Evolutionary conservation across 1,140 invertebrate species (phyloP).

Genomic region (Pteromalus puparum): DNA sequence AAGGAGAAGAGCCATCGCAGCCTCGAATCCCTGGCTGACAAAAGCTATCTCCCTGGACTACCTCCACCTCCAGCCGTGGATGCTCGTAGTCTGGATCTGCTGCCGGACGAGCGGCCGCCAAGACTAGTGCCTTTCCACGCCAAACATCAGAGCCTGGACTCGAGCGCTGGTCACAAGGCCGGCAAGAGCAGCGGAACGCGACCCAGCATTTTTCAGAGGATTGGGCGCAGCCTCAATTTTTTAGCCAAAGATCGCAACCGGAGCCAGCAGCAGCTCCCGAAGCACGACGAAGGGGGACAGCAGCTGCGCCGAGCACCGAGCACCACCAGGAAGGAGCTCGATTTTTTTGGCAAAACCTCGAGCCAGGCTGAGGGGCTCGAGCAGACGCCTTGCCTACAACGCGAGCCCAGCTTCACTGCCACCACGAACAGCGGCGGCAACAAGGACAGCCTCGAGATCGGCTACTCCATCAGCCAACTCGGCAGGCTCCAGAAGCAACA

Average conservation of each 20-base stretch:
- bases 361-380: constrained; percentile 32
- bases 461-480: constrained; percentile 67
- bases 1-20: constrained; percentile 62
- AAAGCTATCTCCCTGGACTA: constrained; percentile 48
- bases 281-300: constrained; percentile 4
- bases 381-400: constrained; percentile 41
- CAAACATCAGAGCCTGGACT: constrained; percentile 63
- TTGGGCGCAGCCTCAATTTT: constrained; percentile 65
- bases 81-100: constrained; percentile 61
- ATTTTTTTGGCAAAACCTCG: constrained; percentile 59
- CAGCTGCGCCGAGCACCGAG: constrained; percentile 6
- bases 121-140: constrained; percentile 51
- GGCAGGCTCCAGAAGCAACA: constrained; percentile 60
- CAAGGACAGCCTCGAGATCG: constrained; percentile 67
- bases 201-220: constrained; percentile 59
- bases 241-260: constrained; percentile 61
- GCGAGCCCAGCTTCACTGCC: constrained; percentile 50
- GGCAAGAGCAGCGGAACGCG: constrained; percentile 52
- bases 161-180: constrained; percentile 4
- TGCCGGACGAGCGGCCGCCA: constrained; percentile 55
- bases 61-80: constrained; percentile 28
- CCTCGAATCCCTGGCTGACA: constrained; percentile 62
- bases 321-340: constrained; percentile 50
- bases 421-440: constrained; percentile 57
- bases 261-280: constrained; percentile 50